Conservation (phyloP, 2,888 invertebrate genomes). For the Spisula solida region DNA sequence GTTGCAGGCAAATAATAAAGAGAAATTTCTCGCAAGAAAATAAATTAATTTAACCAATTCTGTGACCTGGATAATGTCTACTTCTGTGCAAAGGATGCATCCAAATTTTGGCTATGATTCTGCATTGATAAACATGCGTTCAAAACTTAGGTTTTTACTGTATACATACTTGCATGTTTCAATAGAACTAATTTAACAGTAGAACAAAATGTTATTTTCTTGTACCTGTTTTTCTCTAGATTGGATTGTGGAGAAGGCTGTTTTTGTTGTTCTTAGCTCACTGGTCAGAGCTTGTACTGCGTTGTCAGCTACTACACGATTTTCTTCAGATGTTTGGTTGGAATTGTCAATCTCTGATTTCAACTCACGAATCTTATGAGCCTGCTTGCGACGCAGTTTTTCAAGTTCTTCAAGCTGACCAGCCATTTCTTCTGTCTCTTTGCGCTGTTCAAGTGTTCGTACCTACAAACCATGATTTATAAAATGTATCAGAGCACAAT, state of each 20-base stretch:
- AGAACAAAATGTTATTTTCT: not conserved
- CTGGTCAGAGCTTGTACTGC: constrained; percentile 87
- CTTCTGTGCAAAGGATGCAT: too few species aligned
- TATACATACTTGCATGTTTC: not conserved
- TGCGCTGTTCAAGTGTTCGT: constrained; percentile 84
- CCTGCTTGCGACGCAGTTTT: constrained; percentile 85
- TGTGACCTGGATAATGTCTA: too few species aligned
- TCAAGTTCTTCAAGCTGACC: constrained; percentile 86
- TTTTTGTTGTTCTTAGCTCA: constrained; percentile 87
- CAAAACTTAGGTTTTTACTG: too few species aligned
- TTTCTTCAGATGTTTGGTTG: constrained; percentile 78
- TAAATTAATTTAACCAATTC: too few species aligned
- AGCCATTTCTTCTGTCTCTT: constrained; percentile 84
- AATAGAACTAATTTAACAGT: not conserved
- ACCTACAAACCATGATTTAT: constrained; percentile 71
- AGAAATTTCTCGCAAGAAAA: too few species aligned
- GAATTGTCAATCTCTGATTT: constrained; percentile 80
- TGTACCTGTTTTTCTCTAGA: constrained; percentile 86
- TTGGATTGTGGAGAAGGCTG: constrained; percentile 83
- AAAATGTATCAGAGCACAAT: not conserved
- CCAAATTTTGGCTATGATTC: too few species aligned
- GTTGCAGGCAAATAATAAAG: too few species aligned
- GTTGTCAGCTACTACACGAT: constrained; percentile 83
- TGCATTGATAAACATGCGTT: too few species aligned
- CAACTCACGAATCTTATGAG: constrained; percentile 85